Base-by-base conservation (phyloP, 2,797 vertebrate species). In the Pachyuromys duprasi region DNA sequence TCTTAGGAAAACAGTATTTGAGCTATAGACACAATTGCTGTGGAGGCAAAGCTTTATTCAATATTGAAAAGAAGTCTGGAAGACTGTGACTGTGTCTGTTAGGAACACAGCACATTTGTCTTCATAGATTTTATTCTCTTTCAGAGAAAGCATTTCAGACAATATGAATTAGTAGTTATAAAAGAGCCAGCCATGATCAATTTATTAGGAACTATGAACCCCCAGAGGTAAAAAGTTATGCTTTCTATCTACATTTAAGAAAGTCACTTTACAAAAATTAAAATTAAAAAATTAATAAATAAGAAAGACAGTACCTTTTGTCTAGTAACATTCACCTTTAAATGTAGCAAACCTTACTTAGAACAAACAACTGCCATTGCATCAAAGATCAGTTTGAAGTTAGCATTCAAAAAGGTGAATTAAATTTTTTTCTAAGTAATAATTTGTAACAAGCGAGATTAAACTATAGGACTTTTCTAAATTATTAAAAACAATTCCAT, bases 321-420 rank as follows among this genome's bases (percentile, higher is more conserved):
- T 49, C 49, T 49, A 49, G 49, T 49, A 49, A 49, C 8, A 49
- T 49, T 42, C n/a, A 53, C 8, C 8, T 49, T 36, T 70, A 31
- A 72, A 79, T 31, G 1, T n/a, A 79, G 7, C 13, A 83, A 93
- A 91, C 78, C 3, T 80, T 93, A 78, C 36, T 82, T 24, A 24
- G 18, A 90, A 81, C 72, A 17, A 81, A 33, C 53, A 86, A 4
- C 2, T 86, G 31, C 79, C 49, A 91, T 13, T 83, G 18, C 2
- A 94, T 49, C 18, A 93, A 93, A 94, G 6, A 8, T 15, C 33
- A 36, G 17, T 81, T 95, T 95, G 57, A 45, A 86, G 70, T n/a
- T 81, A 80, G 42, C 45, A 95, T 70, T 94, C 65, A 90, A 26
- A 53, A 8, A 70, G 6, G 95, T 78, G 42, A 76, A 3, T 89